These are phyloP conservation scores for Cylloceria caligata DNA, from an alignment of 2,888 invertebrate genomes.

Conservation along the genomic window DNA sequence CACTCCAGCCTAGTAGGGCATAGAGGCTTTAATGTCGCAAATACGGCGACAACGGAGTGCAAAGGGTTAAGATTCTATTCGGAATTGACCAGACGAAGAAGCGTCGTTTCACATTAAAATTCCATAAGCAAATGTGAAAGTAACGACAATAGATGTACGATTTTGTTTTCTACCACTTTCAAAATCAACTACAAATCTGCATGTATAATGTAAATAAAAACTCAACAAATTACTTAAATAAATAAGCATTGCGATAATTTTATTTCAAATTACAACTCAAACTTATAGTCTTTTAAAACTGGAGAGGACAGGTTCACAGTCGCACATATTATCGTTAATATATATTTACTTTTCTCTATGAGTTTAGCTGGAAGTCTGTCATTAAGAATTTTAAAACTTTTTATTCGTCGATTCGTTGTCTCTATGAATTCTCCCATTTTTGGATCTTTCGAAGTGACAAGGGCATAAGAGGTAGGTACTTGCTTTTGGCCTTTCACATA, in stretches of 20 bases:
- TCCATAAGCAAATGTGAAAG: background rate
- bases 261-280: background rate
- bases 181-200: background rate
- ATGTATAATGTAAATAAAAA: background rate
- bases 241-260: background rate
- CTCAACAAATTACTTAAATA: background rate
- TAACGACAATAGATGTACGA: background rate
- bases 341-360: background rate
- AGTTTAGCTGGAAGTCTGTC: background rate
- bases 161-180: background rate
- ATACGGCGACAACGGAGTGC: no score
- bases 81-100: background rate
- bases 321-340: background rate
- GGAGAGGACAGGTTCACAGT: background rate
- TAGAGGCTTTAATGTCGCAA: no score
- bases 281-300: background rate
- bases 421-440: constrained; percentile 48
- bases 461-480: constrained; percentile 64
- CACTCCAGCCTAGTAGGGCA: no score
- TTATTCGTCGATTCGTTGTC: constrained; percentile 62
- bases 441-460: constrained; percentile 57
- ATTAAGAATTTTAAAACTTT: background rate
- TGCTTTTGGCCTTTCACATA: constrained; percentile 67
- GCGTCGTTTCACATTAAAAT: background rate
- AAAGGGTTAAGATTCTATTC: background rate